Percentiles rank a stretch among this genome's conserved stretches.
These are phyloP conservation scores for Alligator mississippiensis DNA, from an alignment of 2,113 vertebrate genomes.

Conservation along the genomic window DNA sequence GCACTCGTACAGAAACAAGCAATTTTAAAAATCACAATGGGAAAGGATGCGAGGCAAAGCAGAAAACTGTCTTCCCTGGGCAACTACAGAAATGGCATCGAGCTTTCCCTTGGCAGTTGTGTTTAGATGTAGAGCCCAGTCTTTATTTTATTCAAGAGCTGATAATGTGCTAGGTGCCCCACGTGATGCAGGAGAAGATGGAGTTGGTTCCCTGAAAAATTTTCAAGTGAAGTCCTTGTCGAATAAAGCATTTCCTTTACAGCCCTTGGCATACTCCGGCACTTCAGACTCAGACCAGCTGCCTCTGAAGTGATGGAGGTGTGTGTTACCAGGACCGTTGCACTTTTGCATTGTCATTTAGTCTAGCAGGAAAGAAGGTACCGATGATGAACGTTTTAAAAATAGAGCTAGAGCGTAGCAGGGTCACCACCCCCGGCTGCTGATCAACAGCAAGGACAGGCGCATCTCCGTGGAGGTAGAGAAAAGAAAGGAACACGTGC, in stretches of 20 bases:
- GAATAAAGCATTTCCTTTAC: conserved; percentile 9
- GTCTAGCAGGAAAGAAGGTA: neutral
- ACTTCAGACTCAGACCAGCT: neutral
- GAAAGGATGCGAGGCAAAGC: neutral
- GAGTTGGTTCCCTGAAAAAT: neutral
- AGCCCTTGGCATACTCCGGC: neutral
- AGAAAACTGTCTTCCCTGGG: neutral
- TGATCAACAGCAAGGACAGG: neutral
- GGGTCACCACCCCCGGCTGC: neutral
- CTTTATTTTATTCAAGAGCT: neutral
- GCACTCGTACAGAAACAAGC: neutral
- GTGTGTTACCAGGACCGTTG: neutral
- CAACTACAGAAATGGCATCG: neutral
- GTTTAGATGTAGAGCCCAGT: neutral
- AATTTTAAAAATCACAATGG: neutral
- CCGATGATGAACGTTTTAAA: neutral
- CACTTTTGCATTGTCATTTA: neutral
- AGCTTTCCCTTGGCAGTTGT: neutral
- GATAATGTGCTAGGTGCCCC: neutral
- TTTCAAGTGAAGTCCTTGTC: neutral
- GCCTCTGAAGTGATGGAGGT: neutral
- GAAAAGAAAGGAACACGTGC: neutral
- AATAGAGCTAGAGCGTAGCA: neutral
- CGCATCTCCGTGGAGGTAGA: conserved; percentile 2
- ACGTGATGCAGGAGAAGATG: neutral